Conservation (phyloP, 2,888 invertebrate genomes). For the Cataglyphis rosenhaueri region DNA sequence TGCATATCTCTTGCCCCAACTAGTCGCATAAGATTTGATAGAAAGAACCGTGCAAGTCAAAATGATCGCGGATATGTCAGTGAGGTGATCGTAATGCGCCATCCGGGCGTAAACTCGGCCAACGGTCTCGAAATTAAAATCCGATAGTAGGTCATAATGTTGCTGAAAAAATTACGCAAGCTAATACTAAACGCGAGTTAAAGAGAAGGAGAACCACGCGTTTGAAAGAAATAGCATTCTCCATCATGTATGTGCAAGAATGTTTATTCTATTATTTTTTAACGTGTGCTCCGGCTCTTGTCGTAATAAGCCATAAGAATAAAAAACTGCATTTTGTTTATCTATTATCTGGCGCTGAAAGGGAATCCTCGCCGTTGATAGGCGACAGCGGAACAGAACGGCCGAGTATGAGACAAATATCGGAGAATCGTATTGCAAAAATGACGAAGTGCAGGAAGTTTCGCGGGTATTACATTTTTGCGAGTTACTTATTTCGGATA, state of each 20-base stretch:
- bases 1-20: conserved; percentile 67
- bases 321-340: conserved; percentile 60
- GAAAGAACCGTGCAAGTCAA: conserved; percentile 12
- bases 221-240: conserved; percentile 42
- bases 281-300: conserved; percentile 63
- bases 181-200: conserved; percentile 20
- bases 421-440: conserved; percentile 48
- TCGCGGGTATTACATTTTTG: conserved; percentile 41
- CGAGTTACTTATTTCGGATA: conserved; percentile 44
- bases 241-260: conserved; percentile 69
- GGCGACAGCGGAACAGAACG: conserved; percentile 31
- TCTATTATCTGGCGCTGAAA: conserved; percentile 62
- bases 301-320: conserved; percentile 6
- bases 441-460: conserved; percentile 35
- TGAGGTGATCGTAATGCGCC: background rate
- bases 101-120: conserved; percentile 25
- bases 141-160: conserved; percentile 35
- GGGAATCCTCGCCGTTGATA: conserved; percentile 48
- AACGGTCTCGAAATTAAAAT: conserved; percentile 36
- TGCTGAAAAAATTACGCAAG: conserved; percentile 6
- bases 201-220: conserved; percentile 9
- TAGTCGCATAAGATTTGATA: conserved; percentile 53
- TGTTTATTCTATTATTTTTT: conserved; percentile 78
- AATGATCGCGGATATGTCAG: background rate
- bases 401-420: conserved; percentile 39